A percentile compares a stretch with the other conserved stretches of the same genome.
phyloP scores from a whole-genome alignment of 2,113 vertebrate genomes.

The Ageneiosus marmoratus region DNA sequence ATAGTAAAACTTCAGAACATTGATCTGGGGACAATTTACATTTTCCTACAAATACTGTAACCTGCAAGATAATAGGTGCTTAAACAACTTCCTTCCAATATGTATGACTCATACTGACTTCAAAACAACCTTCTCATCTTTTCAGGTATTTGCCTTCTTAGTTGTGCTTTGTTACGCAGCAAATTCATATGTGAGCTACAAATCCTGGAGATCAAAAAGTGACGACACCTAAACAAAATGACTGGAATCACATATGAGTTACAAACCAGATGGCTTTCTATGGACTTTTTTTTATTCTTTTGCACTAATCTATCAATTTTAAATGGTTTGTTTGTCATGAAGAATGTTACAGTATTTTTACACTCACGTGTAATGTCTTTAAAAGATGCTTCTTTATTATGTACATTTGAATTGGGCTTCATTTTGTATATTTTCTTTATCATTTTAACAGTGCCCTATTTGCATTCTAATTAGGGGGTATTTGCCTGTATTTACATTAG shows the following conservation, averaged over 20 bases:
- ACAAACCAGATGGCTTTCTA: not conserved
- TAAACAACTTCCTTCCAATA: not conserved
- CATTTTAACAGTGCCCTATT: slow-evolving; percentile 4
- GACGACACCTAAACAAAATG: slow-evolving; percentile 59
- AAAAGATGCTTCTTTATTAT: not conserved
- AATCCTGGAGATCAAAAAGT: slow-evolving; percentile 78
- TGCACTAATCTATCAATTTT: not conserved
- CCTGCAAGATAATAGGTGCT: not conserved
- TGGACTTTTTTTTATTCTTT: not conserved
- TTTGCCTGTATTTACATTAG: slow-evolving; percentile 6
- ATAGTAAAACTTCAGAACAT: not conserved
- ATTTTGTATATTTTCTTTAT: not conserved
- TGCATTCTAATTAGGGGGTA: not conserved
- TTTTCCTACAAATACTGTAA: not conserved
- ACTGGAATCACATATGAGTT: not conserved
- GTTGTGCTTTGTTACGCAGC: slow-evolving; percentile 85
- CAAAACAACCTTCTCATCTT: slow-evolving; percentile 13
- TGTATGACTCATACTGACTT: slow-evolving; percentile 24
- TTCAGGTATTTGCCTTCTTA: slow-evolving; percentile 88
- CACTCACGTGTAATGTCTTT: not conserved
- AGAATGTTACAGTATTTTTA: not conserved
- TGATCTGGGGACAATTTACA: not conserved
- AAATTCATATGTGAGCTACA: slow-evolving; percentile 84
- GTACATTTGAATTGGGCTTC: not conserved
- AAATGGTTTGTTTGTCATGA: not conserved